Evolutionary conservation across 2,888 invertebrate species (phyloP).

Genomic region (Artemia sp.): DNA sequence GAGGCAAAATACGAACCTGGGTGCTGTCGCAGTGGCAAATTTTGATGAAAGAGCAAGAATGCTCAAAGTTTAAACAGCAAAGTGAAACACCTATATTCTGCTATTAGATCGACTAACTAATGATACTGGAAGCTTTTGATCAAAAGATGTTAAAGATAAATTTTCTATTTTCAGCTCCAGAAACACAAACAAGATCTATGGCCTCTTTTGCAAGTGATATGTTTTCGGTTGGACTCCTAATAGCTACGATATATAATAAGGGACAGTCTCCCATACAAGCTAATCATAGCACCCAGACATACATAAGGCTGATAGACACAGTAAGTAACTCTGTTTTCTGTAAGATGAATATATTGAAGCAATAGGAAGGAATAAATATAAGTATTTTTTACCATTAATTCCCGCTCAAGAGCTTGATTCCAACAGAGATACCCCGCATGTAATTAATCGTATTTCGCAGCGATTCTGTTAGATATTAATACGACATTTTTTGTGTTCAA

Average conservation of each 20-base stretch:
- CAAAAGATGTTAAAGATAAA: not conserved
- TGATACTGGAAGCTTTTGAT: not conserved
- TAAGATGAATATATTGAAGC: not conserved
- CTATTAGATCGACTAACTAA: not conserved
- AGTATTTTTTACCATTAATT: not conserved
- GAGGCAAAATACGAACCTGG: no score
- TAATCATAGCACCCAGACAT: slow-evolving; percentile 68
- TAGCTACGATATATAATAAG: slow-evolving; percentile 78
- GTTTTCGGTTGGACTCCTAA: slow-evolving; percentile 86
- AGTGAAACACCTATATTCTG: no score
- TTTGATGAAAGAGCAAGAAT: no score
- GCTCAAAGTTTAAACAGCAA: no score
- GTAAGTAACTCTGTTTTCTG: slow-evolving; percentile 42
- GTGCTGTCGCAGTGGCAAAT: no score
- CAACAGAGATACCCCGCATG: no score
- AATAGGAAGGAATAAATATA: not conserved
- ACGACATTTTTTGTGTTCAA: no score
- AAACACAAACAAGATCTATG: slow-evolving; percentile 63
- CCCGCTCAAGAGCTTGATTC: no score
- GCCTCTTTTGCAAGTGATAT: slow-evolving; percentile 83
- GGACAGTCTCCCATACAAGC: slow-evolving; percentile 78
- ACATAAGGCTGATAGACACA: slow-evolving; percentile 73
- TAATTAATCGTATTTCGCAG: no score
- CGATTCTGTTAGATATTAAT: no score
- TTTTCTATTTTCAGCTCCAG: slow-evolving; percentile 52